These are phyloP conservation scores for Melierax canorus DNA, from an alignment of 2,113 vertebrate species.

Conservation along the genomic window DNA sequence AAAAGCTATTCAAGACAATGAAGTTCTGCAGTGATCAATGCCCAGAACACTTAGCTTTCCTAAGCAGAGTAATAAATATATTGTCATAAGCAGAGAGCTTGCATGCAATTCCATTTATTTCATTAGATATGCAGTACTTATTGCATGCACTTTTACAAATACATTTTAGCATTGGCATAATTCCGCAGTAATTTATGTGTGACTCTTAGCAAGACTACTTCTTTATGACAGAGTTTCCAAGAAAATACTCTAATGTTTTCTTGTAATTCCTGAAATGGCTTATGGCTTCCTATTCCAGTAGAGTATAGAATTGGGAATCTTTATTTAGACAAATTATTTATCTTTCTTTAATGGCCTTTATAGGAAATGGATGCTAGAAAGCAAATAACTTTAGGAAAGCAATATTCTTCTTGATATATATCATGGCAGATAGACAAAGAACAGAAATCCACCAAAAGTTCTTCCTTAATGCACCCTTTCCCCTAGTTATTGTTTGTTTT, in stretches of 20 bases:
- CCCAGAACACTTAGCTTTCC: constrained; percentile 41
- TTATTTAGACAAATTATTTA: constrained; percentile 56
- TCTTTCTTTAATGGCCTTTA: constrained; percentile 56
- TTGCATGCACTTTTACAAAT: constrained; percentile 40
- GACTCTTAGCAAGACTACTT: constrained; percentile 27
- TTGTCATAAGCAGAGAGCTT: constrained; percentile 10
- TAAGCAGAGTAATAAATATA: constrained; percentile 54
- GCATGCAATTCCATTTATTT: constrained; percentile 43
- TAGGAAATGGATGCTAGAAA: constrained; percentile 41
- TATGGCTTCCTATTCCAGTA: constrained; percentile 36
- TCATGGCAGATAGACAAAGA: neutral
- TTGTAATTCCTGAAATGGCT: constrained; percentile 45
- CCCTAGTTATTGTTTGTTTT: neutral
- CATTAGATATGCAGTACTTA: constrained; percentile 57
- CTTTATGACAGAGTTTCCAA: constrained; percentile 50
- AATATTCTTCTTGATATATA: neutral
- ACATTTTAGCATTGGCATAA: constrained; percentile 47
- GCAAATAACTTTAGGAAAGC: constrained; percentile 20
- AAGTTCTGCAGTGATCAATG: constrained; percentile 55
- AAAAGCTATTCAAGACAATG: constrained; percentile 50
- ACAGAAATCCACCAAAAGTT: neutral
- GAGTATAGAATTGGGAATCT: constrained; percentile 36
- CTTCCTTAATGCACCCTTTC: neutral
- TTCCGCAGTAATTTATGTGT: constrained; percentile 43
- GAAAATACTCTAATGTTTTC: constrained; percentile 45